Base-by-base conservation (phyloP, 2,113 vertebrate genomes). In the Neofelis nebulosa region DNA sequence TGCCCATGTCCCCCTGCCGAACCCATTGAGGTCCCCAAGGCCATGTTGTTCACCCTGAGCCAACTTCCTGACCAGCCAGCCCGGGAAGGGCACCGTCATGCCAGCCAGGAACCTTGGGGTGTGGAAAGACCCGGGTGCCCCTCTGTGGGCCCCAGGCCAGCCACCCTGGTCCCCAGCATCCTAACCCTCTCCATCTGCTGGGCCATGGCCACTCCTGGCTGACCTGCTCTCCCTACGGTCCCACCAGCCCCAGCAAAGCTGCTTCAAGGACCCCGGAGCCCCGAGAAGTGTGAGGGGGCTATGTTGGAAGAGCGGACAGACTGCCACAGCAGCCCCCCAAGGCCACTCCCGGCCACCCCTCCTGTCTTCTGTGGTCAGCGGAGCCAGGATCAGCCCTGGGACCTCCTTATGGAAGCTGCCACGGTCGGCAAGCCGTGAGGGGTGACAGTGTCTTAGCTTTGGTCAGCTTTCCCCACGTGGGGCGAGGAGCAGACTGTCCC, bases 371-470 rank as follows among this genome's bases (percentile, higher is more conserved):
- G 14, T 2, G n/a, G 2, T 3, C 29, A 14, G 11, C 15, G 52
- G 66, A 25, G 4, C 14, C 27, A 27, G 33, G 18, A 23, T 61
- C 31, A 50, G 52, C 13, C 15, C 15, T 13, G 31, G 23, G 11
- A 4, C 36, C 63, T 55, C 80, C 29, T 52, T 3, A 16, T 5
- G 2, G 29, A 45, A 38, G 57, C 74, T 14, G 4, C 78, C 1
- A 0, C 8, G 2, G 27, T 36, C 2, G 1, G 41, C 63, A 27
- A 13, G 55, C 57, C 2, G 0, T n/a, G 12, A 55, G 66, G 45
- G 23, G 76, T 36, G 65, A 61, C 16, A 1, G 19, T 29, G 76
- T 41, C 41, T 52, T 16, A 1, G 16, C 18, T 18, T 27, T 14
- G 38, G 65, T 85, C n/a, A 9, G 48, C 50, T 82, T 38, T 82